Evolutionary conservation across 23 tunicate species (phyloP).

Genomic region (Phallusia fumigata): DNA sequence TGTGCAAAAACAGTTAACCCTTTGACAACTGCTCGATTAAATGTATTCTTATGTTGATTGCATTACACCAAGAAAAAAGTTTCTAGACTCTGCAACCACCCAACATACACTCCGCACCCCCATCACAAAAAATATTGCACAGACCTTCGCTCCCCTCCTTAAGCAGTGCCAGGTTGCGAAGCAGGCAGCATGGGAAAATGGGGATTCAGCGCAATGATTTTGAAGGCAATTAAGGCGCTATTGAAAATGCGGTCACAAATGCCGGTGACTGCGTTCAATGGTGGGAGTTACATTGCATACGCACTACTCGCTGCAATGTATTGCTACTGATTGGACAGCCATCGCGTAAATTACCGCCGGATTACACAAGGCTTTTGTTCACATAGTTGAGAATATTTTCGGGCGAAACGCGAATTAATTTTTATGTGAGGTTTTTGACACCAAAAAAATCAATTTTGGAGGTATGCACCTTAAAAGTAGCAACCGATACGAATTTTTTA

Average conservation of each 20-base stretch:
- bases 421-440: neutral
- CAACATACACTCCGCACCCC: too few relatives aligned
- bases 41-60: too few relatives aligned
- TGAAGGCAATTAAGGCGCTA: neutral
- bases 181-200: neutral
- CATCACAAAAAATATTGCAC: too few relatives aligned
- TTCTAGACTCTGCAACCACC: too few relatives aligned
- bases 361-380: neutral
- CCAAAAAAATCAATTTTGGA: too few relatives aligned
- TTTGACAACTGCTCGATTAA: too few relatives aligned
- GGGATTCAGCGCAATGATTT: neutral
- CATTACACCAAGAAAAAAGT: too few relatives aligned
- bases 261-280: neutral
- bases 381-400: neutral
- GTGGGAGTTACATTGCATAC: constrained; percentile 2
- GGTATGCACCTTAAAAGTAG: too few relatives aligned
- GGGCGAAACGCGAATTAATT: neutral
- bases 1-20: too few relatives aligned
- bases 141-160: too few relatives aligned
- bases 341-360: neutral
- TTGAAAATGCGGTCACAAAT: neutral
- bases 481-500: neutral
- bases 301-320: neutral
- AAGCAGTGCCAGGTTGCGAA: neutral
- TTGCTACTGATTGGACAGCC: neutral